Evolutionary conservation across 1,140 invertebrate genomes (phyloP), one percentile per base, ranked within the genome.

Genomic region (Mizuhopecten yessoensis): DNA sequence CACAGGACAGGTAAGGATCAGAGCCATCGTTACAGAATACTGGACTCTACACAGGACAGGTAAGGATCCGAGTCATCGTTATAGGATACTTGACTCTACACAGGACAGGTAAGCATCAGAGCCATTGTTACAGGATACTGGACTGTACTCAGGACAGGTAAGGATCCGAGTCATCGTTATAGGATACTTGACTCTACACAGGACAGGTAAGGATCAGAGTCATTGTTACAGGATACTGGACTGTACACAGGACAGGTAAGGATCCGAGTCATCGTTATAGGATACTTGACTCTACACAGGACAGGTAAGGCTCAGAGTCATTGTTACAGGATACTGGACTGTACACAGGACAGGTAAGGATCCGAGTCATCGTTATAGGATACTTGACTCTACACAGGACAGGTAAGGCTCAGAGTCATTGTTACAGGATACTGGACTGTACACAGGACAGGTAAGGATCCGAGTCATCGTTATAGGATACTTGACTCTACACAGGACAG

Each of bases 61-160:
- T 96, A 92, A 92, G n/a, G n/a, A n/a, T n/a, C n/a, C n/a, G n/a
- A n/a, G n/a, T n/a, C n/a, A n/a, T n/a, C n/a, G n/a, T n/a, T 97
- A 33, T 96, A 97, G 90, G 97, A 97, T 92, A 96, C 96, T 49
- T 96, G 96, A 9, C 93, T 97, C 0, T 97, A 96, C 90, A 94
- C 94, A 29, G 96, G 96, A 86, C 97, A 97, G 95, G 96, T 96
- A 92, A 92, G n/a, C n/a, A n/a, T n/a, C n/a, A n/a, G n/a, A n/a
- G n/a, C n/a, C n/a, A n/a, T n/a, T n/a, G n/a, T n/a, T 97, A 33
- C 96, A 97, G 90, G 97, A 97, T 92, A 96, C 96, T 49, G 96
- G 96, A 9, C 93, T 97, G 0, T 97, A 96, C 90, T 93, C 94
- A 29, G 96, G 96, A 86, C 97, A 97, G 95, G 96, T 96, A 92